Base-by-base conservation (phyloP, 2,888 invertebrate species). In the Eurytoma adleriae region DNA sequence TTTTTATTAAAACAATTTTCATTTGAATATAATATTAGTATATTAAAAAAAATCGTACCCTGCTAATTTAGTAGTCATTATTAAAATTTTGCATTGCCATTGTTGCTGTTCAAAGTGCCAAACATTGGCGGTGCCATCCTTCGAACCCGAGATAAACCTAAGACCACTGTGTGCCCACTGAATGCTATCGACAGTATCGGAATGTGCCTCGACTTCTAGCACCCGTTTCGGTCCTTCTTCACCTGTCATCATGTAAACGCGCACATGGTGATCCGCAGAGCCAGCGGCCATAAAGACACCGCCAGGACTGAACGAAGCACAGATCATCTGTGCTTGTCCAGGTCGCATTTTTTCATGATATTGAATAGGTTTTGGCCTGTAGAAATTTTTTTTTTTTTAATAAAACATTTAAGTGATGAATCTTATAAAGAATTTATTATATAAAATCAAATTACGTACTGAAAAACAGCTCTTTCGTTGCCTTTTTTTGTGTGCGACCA, bases 261-360 rank as follows among this genome's bases (percentile, higher is more conserved):
- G 92, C 30, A 99, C 97, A 89, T 97, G 96, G 90, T 98, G 97
- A 92, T 99, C 99, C 0, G 97, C 97, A 79, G 96, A 97, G 70
- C 99, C 99, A 10, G 98, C 96, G 5, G 98, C 99, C 85, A 99
- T 93, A 91, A 98, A 97, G 82, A 95, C 93, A 27, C 98, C 98
- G 24, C 98, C 96, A 0, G 96, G 95, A 87, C 96, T 97, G 89
- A 97, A 97, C 0, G 96, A 95, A 0, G 96, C 96, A 91, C 98
- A 98, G 86, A 98, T 95, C 96, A 99, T 98, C 92, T 98, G 98
- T 52, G 97, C 97, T 86, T 96, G 96, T 7, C 98, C 98, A 0
- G 98, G 98, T 5, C 98, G 93, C 92, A 98, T 95, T 87, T 97
- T 94, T 91, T 98, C 98, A 87, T 97, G 96, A 91, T 96, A 98